Evolutionary conservation across 2,113 vertebrate species (phyloP).

Genomic region (Saccopteryx bilineata): DNA sequence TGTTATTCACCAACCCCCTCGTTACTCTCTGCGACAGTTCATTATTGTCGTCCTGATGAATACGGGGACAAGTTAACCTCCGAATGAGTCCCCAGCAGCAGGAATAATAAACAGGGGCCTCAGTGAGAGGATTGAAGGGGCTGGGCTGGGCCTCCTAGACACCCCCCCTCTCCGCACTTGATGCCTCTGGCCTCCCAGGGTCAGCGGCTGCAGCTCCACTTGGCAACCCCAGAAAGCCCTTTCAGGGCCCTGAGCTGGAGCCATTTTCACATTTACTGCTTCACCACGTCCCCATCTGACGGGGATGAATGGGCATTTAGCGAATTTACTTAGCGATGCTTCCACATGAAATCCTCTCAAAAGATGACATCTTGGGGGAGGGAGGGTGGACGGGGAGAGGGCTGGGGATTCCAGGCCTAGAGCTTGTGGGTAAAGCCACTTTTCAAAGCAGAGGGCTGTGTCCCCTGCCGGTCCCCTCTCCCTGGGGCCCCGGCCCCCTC

Average conservation of each 20-base stretch:
- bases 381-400: not conserved
- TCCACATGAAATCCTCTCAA: constrained; percentile 91
- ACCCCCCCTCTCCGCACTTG: not conserved
- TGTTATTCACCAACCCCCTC: constrained; percentile 54
- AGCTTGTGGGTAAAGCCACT: constrained; percentile 73
- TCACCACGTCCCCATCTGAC: constrained; percentile 84
- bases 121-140: constrained; percentile 51
- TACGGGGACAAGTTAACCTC: constrained; percentile 79
- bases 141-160: constrained; percentile 58
- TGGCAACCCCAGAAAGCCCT: constrained; percentile 83
- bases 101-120: constrained; percentile 66
- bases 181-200: constrained; percentile 76
- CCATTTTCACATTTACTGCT: constrained; percentile 90
- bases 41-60: constrained; percentile 74
- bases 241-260: constrained; percentile 83
- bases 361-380: constrained; percentile 84
- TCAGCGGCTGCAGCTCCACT: constrained; percentile 81
- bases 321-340: constrained; percentile 90
- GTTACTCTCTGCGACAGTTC: constrained; percentile 65
- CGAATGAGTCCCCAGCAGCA: constrained; percentile 72
- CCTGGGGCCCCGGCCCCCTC: not conserved
- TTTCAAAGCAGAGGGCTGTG: constrained; percentile 80
- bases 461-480: not conserved
- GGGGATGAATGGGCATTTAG: constrained; percentile 89
- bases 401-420: constrained; percentile 75